Base-by-base conservation (phyloP, 2,797 vertebrate species). In the Spinus olivaceus region DNA sequence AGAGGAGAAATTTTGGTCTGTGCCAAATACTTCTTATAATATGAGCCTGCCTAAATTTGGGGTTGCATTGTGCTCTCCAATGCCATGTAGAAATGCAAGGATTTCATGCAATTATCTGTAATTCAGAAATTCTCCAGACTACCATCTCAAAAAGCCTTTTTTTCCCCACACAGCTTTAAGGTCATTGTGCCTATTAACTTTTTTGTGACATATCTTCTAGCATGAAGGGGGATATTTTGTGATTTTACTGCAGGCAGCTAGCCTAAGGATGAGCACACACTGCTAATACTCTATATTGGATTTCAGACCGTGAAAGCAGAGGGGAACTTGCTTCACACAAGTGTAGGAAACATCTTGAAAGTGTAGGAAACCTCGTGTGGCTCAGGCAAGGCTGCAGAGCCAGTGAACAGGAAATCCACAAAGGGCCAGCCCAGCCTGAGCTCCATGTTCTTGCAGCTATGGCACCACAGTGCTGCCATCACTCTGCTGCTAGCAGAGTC, bases 331-430 rank as follows among this genome's bases (percentile, higher is more conserved):
- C 70, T 83, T 66, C 66, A 16, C 5, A 1, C 32, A 53, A 13
- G 32, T 27, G 8, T 14, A 1, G 59, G 60, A 83, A 73, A 32
- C 14, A 2, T 60, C 1, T 17, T 41, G 39, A 41, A 53, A 13
- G 32, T 27, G 7, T 14, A 1, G 54, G 60, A 83, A 73, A 32
- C 14, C 2, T 60, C 0, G 0, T 50, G 66, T 47, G 44, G 69
- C 64, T 90, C 56, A 88, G 60, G 42, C n/a, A 50, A 53, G 47
- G 60, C 69, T 87, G 57, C 51, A 84, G 54, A 79, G 60, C 17
- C 59, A 85, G 28, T 0, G 0, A 51, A 65, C 56, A 21, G 24
- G 30, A 67, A 67, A 87, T 22, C 57, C 46, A 6, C 13, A 4
- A 4, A 17, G 10, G 2, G 6, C 25, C 69, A 39, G 20, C 32